phyloP scores from a whole-genome alignment of 1,140 invertebrate genomes.

The Mya arenaria region DNA sequence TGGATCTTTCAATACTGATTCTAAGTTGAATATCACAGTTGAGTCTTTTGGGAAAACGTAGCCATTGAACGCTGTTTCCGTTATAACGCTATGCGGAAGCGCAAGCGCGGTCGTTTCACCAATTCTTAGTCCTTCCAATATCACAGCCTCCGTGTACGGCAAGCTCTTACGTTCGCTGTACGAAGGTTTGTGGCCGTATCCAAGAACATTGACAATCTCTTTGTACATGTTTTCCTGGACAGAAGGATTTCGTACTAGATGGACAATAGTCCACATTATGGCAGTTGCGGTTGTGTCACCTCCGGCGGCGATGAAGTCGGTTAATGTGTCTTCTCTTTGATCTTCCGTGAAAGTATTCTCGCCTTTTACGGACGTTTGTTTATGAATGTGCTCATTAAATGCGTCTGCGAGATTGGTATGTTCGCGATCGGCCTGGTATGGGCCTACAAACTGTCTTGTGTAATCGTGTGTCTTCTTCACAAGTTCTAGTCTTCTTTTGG shows the following conservation, averaged over 20 bases:
- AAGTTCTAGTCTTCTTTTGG: neutral
- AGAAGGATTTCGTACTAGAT: slow-evolving; percentile 67
- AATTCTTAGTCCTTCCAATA: slow-evolving; percentile 74
- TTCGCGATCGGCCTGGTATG: neutral
- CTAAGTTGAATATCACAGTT: slow-evolving; percentile 71
- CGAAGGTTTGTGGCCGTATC: neutral
- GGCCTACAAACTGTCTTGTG: neutral
- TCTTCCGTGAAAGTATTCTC: slow-evolving; percentile 12
- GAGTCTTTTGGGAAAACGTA: slow-evolving; percentile 70
- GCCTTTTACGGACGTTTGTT: neutral
- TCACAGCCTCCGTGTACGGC: neutral
- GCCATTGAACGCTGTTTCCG: slow-evolving; percentile 65
- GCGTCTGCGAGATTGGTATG: neutral
- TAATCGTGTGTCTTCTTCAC: neutral
- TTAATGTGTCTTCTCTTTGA: neutral
- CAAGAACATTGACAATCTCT: slow-evolving; percentile 14
- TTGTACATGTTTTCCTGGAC: slow-evolving; percentile 35
- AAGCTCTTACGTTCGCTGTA: neutral
- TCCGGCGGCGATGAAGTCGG: slow-evolving; percentile 72
- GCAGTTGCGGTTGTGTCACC: slow-evolving; percentile 71
- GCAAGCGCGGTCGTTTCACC: slow-evolving; percentile 86
- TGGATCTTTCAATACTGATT: slow-evolving; percentile 69
- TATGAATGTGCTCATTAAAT: neutral
- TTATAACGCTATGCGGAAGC: slow-evolving; percentile 48
- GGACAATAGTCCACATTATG: slow-evolving; percentile 61